Evolutionary conservation across 2,113 vertebrate genomes (phyloP), one percentile per base, ranked within the genome.

Genomic region (Catagonus wagneri): DNA sequence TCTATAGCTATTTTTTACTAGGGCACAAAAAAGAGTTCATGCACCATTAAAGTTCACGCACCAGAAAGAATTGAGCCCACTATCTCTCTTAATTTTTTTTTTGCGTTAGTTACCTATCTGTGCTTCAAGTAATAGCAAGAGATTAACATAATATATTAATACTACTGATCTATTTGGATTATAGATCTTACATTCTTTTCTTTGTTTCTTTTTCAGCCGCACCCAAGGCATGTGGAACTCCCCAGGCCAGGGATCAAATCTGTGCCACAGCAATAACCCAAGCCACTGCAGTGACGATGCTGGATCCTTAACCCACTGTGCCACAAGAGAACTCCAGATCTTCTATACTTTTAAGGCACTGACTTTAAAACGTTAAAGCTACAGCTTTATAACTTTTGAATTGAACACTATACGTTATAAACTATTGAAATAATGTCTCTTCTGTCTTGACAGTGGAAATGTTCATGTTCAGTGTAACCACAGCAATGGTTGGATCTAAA

Each of bases 311-410:
- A 44, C 44, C 44, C 44, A 44, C 44, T 8, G 44, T 8, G 8
- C 8, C 44, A 44, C 44, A 44, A 44, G 44, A 44, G 44, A 44
- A 44, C 44, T 44, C 44, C 56, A 39, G 56, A 80, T 4, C 39
- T 66, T 61, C 65, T 27, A 88, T 23, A 84, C 34, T 85, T 32
- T 32, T 56, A 36, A 95, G 16, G 39, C 11, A 56, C 5, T 74
- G 19, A 66, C 61, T 92, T 97, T 90, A 92, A 93, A 95, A 68
- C 81, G 7, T 78, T 65, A 91, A 93, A 79, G 9, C 14, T 78
- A 0, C n/a, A 71, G 25, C 2, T 88, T 63, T 88, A 13, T 71
- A 87, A 75, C 71, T 89, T 95, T 96, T 96, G 66, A 81, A 68
- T 96, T 96, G 66, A 81, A 68, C 52, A 93, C n/a, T 15, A 8